Evolutionary conservation across 2,888 invertebrate genomes (phyloP).

Genomic region (Cheilosia vulpina): DNA sequence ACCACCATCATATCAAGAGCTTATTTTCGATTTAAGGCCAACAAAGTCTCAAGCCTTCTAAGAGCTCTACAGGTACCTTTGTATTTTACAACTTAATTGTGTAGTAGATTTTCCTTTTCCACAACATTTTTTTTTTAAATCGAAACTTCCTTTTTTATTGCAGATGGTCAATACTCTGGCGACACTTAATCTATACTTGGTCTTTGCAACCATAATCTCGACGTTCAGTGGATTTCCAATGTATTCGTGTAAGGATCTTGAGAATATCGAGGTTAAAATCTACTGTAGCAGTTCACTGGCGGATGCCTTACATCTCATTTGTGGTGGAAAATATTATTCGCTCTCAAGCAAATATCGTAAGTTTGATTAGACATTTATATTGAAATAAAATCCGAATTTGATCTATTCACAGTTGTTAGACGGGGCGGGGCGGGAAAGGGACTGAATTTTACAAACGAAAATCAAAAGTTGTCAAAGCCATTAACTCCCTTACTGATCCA

Average conservation of each 20-base stretch:
- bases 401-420: no score
- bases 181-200: conserved; percentile 60
- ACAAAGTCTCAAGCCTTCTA: no score
- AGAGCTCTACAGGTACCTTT: no score
- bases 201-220: conserved; percentile 61
- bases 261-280: conserved; percentile 76
- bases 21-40: no score
- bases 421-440: no score
- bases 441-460: no score
- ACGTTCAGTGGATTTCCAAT: conserved; percentile 58
- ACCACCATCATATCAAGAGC: no score
- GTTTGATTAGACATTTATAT: conserved; percentile 55
- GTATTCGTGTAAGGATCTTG: conserved; percentile 62
- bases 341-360: conserved; percentile 80
- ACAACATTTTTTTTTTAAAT: neutral
- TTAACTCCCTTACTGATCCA: no score
- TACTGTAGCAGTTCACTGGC: conserved; percentile 80
- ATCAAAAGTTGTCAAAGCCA: no score
- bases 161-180: conserved; percentile 61
- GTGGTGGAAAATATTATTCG: conserved; percentile 79
- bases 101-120: neutral
- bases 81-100: no score
- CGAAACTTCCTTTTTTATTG: conserved; percentile 11
- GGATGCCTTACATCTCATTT: conserved; percentile 79
- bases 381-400: neutral